A percentile compares a stretch with the other conserved stretches of the same genome.
phyloP scores from a whole-genome alignment of 1,140 invertebrate genomes.

The Archivesica marissinica region DNA sequence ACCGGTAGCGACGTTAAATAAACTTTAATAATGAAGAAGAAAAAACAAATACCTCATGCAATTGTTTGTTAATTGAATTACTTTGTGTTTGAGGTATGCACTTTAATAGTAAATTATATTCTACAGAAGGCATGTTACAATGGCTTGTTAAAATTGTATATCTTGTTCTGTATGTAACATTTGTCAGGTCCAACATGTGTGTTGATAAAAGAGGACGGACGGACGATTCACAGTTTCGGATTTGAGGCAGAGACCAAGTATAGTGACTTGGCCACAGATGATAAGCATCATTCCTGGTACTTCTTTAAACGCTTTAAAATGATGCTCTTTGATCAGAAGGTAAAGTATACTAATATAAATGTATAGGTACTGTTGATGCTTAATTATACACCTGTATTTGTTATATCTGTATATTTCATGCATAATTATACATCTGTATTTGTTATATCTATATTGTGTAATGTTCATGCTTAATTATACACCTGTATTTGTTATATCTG shows the following conservation, averaged over 20 bases:
- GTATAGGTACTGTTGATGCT: too few species aligned
- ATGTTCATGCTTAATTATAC: too few species aligned
- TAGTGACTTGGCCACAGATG: not conserved
- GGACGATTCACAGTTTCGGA: constrained; percentile 15
- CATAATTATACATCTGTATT: too few species aligned
- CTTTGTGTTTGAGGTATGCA: too few species aligned
- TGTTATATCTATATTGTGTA: too few species aligned
- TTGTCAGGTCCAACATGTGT: not conserved
- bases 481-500: too few species aligned
- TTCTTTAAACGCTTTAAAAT: constrained; percentile 41
- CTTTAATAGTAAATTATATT: not conserved
- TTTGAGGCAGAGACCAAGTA: constrained; percentile 35
- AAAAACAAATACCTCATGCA: not conserved
- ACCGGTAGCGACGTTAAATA: not conserved
- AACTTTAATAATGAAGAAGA: not conserved
- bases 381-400: too few species aligned
- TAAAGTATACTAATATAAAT: not conserved
- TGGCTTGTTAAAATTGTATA: not conserved
- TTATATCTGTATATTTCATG: too few species aligned
- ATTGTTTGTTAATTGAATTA: too few species aligned
- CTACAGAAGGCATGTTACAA: not conserved
- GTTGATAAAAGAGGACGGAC: constrained; percentile 20
- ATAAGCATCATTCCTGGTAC: constrained; percentile 16
- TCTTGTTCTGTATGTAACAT: not conserved
- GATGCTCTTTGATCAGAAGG: not conserved